Base-by-base conservation (phyloP, 2,113 vertebrate genomes). In the Lasiurus cinereus region DNA sequence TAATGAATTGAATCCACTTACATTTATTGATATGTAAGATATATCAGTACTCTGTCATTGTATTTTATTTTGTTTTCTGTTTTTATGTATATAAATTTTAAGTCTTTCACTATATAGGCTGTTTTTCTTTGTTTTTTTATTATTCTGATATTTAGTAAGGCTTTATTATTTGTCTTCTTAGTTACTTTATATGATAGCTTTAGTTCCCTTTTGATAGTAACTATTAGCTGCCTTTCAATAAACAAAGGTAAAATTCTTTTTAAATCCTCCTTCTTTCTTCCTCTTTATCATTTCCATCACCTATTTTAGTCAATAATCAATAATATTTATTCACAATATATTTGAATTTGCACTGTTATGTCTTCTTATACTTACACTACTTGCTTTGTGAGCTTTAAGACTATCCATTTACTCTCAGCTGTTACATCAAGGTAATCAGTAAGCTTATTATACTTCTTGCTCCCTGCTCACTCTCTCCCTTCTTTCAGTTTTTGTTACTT, bases 81-180 rank as follows among this genome's bases (percentile, higher is more conserved):
- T 56, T 69, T 59, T 56, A 72, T 69, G 59, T 67, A 31, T 24
- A 56, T 66, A 78, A 31, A 84, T 78, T 83, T 92, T 72, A 76
- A 86, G 48, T 77, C 22, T 80, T 84, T 70, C 70, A 77, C 27
- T 77, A 8, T 88, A 12, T 67, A 62, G 19, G 86, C 36, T 94
- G 19, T 54, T 94, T 89, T 83, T 76, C 56, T 83, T 89, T 88
- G 72, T 10, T 69, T 83, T 95, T 88, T 82, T 74, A n/a, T 90
- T 92, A 6, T 93, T 87, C 36, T 77, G 76, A 43, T 94, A 46
- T 93, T 89, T 90, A 87, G 39, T 29, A 94, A 92, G 43, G 2
- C 82, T 97, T 90, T 83, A 21, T 90, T 90, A 87, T 95, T 89
- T 78, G 67, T 64, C 13, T 80, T 91, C 64, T 22, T 93, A 64